Conservation (phyloP, 2,888 invertebrate species). For the Amiota mariae region DNA sequence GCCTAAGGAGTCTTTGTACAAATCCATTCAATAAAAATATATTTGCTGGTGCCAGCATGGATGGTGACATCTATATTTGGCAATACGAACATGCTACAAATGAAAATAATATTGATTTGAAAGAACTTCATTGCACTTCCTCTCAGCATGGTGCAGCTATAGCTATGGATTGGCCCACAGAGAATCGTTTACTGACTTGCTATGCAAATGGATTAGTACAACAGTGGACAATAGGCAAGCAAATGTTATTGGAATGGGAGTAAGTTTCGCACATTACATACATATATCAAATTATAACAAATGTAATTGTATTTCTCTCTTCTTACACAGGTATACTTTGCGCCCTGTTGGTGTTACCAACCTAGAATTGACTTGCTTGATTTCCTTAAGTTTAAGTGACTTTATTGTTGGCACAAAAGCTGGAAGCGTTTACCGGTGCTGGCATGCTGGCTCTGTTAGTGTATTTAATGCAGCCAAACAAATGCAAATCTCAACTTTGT, state of each 20-base stretch:
- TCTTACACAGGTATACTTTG: constrained; percentile 45
- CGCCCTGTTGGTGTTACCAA: constrained; percentile 37
- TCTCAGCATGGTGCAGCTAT: constrained; percentile 64
- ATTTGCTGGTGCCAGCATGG: constrained; percentile 70
- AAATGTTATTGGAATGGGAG: constrained; percentile 62
- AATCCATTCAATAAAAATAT: constrained; percentile 69
- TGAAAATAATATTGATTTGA: constrained; percentile 53
- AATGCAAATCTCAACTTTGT: constrained; percentile 58
- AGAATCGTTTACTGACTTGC: constrained; percentile 63
- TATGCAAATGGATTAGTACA: constrained; percentile 68
- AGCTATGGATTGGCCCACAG: constrained; percentile 66
- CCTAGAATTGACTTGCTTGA: constrained; percentile 59
- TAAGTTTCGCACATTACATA: constrained; percentile 43
- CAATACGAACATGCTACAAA: constrained; percentile 53
- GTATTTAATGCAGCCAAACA: constrained; percentile 45
- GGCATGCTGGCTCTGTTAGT: constrained; percentile 45
- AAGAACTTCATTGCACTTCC: constrained; percentile 61
- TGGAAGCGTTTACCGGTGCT: constrained; percentile 69
- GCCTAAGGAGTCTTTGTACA: constrained; percentile 64
- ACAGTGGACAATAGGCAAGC: constrained; percentile 63
- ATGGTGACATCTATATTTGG: constrained; percentile 72
- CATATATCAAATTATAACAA: not conserved
- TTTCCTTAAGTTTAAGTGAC: constrained; percentile 57
- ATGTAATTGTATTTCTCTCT: not conserved
- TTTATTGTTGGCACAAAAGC: constrained; percentile 70